Conservation (phyloP, 2,113 vertebrate genomes). For the Merops nubicus region DNA sequence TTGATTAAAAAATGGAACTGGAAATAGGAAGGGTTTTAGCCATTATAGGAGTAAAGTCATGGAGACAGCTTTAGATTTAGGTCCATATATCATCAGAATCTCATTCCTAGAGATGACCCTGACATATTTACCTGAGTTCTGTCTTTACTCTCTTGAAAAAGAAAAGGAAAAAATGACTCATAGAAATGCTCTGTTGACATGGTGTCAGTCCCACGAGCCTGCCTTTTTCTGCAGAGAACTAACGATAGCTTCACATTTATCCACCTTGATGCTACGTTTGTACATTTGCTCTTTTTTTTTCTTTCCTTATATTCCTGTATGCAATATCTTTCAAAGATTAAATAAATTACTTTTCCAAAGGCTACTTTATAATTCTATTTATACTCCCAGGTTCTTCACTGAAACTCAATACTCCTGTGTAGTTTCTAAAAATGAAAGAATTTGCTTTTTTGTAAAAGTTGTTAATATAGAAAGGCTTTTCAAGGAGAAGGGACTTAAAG, state of each 20-base stretch:
- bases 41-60: neutral
- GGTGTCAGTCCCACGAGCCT: neutral
- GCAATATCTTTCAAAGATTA: neutral
- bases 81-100: neutral
- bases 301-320: neutral
- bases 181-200: neutral
- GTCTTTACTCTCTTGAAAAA: neutral
- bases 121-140: neutral
- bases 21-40: neutral
- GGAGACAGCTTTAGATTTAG: neutral
- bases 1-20: neutral
- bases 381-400: neutral
- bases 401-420: neutral
- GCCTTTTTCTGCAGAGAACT: neutral
- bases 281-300: neutral
- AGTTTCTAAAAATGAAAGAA: neutral
- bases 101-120: neutral
- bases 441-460: neutral
- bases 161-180: neutral
- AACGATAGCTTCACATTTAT: neutral
- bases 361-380: neutral
- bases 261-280: neutral
- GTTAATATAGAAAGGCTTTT: conserved; percentile 8
- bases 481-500: conserved; percentile 4
- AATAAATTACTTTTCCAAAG: conserved; percentile 6